phyloP scores from a whole-genome alignment of 2,113 vertebrate species.

The Puntigrus tetrazona region DNA sequence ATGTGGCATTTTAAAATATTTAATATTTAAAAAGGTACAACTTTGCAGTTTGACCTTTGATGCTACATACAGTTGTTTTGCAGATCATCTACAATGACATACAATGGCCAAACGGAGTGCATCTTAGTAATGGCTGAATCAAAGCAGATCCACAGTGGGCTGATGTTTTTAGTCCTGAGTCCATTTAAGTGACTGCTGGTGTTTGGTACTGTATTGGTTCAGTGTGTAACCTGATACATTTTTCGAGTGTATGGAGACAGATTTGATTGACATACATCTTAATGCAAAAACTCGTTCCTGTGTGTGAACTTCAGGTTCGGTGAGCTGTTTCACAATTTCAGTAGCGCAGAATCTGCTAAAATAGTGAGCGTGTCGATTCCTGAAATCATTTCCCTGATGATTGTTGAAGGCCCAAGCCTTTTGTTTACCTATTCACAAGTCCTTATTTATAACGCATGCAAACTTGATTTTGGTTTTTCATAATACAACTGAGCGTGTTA shows the following conservation, averaged over 20 bases:
- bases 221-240: conserved; percentile 33
- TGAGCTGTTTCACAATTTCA: not conserved
- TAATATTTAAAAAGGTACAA: conserved; percentile 52
- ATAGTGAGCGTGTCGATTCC: not conserved
- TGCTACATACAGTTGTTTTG: conserved; percentile 53
- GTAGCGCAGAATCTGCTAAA: not conserved
- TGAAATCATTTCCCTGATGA: conserved; percentile 49
- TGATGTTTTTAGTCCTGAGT: conserved; percentile 60
- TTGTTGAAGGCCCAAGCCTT: conserved; percentile 23
- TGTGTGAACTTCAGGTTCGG: conserved; percentile 20
- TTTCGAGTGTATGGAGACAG: conserved; percentile 19
- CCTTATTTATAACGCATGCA: conserved; percentile 26
- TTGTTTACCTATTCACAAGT: conserved; percentile 1
- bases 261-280: conserved; percentile 37
- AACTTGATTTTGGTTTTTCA: conserved; percentile 17
- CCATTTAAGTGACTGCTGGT: conserved; percentile 57
- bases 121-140: conserved; percentile 50
- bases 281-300: conserved; percentile 31
- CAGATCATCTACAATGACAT: conserved; percentile 46
- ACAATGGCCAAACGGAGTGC: conserved; percentile 42
- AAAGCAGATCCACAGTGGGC: conserved; percentile 58
- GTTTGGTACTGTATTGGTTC: conserved; percentile 55
- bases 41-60: conserved; percentile 46
- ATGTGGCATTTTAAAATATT: conserved; percentile 54
- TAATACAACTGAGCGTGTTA: not conserved